Evolutionary conservation across 1,140 invertebrate species (phyloP).

Genomic region (Temnothorax longispinosus): DNA sequence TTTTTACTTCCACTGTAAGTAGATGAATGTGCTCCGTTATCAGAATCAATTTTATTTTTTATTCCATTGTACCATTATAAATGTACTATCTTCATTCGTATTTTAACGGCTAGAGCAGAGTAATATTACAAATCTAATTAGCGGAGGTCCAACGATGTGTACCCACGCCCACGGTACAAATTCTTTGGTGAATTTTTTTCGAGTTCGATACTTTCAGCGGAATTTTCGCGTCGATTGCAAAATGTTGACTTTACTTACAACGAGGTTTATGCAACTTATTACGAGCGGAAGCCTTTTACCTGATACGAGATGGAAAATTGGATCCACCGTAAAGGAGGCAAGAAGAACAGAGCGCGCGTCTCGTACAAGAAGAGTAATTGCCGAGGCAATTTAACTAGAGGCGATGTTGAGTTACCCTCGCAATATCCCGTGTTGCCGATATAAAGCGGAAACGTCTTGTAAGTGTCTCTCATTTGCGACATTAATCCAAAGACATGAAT

Average conservation of each 20-base stretch:
- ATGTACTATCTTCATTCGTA: not conserved
- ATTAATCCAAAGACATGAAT: not conserved
- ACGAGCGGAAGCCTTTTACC: slow-evolving; percentile 28
- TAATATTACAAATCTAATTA: not conserved
- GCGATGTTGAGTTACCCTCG: slow-evolving; percentile 33
- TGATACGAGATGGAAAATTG: slow-evolving; percentile 39
- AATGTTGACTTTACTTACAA: not conserved
- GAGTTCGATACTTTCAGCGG: not conserved
- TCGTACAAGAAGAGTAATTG: slow-evolving; percentile 53
- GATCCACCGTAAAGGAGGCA: slow-evolving; percentile 2
- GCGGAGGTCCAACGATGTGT: not conserved
- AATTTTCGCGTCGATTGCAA: not conserved
- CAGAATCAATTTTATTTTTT: too few relatives aligned
- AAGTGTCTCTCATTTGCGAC: slow-evolving; percentile 19
- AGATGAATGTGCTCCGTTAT: too few relatives aligned
- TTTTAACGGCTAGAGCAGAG: not conserved
- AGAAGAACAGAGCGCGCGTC: slow-evolving; percentile 34
- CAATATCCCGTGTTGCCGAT: slow-evolving; percentile 33
- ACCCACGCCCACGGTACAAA: not conserved
- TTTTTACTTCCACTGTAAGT: not conserved
- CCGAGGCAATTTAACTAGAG: slow-evolving; percentile 49
- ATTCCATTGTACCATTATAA: not conserved
- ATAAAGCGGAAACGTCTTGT: slow-evolving; percentile 36
- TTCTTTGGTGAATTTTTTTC: not conserved
- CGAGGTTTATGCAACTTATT: slow-evolving; percentile 40